phyloP scores from a whole-genome alignment of 2,888 invertebrate genomes.

The Eristalis tenax region DNA sequence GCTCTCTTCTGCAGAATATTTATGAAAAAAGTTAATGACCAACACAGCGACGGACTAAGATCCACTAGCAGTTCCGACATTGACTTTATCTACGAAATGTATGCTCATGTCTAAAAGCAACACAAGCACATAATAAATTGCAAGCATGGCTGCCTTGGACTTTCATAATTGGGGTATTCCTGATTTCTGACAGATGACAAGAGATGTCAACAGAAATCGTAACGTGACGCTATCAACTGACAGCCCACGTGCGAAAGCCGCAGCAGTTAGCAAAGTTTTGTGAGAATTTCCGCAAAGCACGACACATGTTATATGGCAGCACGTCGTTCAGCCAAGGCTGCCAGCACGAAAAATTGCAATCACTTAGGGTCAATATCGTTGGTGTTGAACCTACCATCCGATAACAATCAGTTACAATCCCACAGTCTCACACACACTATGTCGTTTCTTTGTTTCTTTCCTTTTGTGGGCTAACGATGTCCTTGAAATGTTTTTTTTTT shows the following conservation, averaged over 20 bases:
- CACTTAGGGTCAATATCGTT: constrained; percentile 49
- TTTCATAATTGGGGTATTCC: not conserved
- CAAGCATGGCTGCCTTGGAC: not conserved
- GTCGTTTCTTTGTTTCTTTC: constrained; percentile 9
- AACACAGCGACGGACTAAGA: not conserved
- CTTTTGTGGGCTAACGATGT: constrained; percentile 4
- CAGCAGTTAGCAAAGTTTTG: constrained; percentile 4
- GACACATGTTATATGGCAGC: constrained; percentile 11
- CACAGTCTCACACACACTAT: not conserved
- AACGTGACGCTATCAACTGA: not conserved
- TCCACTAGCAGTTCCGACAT: not conserved
- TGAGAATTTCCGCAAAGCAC: constrained; percentile 26
- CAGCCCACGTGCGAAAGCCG: not conserved
- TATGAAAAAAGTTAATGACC: not conserved
- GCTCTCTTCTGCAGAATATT: not conserved
- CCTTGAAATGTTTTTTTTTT: constrained; percentile 22
- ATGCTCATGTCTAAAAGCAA: not conserved
- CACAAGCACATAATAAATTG: not conserved
- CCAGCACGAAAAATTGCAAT: constrained; percentile 47
- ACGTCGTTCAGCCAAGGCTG: not conserved
- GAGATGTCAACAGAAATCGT: not conserved
- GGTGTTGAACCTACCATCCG: constrained; percentile 28
- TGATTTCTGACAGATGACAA: not conserved
- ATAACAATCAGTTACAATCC: constrained; percentile 36
- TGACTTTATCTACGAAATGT: not conserved